phyloP scores from a whole-genome alignment of 92 coral and sea anemone genomes.

The Porites rus region DNA sequence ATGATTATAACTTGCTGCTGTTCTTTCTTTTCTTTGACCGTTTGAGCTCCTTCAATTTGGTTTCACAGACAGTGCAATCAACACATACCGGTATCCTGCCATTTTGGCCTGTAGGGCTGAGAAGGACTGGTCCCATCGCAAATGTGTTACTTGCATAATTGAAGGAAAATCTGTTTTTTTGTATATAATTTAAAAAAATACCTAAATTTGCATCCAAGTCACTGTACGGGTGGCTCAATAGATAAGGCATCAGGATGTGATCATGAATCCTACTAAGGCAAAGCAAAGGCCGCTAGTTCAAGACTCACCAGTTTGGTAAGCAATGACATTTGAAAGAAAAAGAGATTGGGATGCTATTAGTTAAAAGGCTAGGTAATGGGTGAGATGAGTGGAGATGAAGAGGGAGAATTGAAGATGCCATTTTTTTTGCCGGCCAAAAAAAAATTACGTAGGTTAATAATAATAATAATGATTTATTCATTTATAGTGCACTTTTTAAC shows the following conservation, averaged over 20 bases:
- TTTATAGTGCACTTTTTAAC: no score
- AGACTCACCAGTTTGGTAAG: background rate
- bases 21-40: no score
- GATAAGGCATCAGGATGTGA: no score
- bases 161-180: background rate
- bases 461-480: no score
- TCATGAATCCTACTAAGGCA: background rate
- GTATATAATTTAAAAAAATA: constrained; percentile 2
- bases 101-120: background rate
- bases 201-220: background rate
- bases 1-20: background rate
- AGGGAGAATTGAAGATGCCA: background rate
- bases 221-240: no score
- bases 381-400: background rate
- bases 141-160: background rate
- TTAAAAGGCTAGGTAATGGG: background rate
- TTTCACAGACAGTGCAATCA: constrained; percentile 11
- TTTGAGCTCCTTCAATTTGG: background rate
- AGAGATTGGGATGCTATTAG: background rate
- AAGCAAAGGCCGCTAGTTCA: constrained; percentile 17
- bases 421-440: background rate
- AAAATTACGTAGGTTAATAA: background rate
- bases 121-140: background rate
- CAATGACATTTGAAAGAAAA: background rate
- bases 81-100: background rate